A percentile compares a stretch with the other conserved stretches of the same genome.
Conservation (phyloP, 1,140 invertebrate species). For the Zaprionus ornatus region DNA sequence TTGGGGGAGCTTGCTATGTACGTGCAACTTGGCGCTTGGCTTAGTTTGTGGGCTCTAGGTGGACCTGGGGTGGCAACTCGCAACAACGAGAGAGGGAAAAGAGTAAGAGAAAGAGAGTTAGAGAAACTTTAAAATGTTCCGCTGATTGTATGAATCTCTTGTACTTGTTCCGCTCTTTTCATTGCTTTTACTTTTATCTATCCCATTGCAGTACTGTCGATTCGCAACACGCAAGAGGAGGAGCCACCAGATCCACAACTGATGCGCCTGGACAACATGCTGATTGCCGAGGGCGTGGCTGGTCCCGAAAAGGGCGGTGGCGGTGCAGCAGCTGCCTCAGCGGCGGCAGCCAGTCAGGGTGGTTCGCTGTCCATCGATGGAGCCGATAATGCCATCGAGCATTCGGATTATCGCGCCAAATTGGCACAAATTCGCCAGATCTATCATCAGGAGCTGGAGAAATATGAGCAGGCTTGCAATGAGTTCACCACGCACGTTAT, state of each 20-base stretch:
- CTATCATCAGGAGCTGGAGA: constrained; percentile 99
- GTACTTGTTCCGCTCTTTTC: not conserved
- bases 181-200: not conserved
- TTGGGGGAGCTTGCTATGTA: constrained; percentile 3
- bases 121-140: constrained; percentile 33
- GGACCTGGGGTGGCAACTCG: constrained; percentile 11
- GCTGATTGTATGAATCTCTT: constrained; percentile 6
- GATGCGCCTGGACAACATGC: constrained; percentile 99
- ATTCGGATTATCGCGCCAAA: constrained; percentile 99
- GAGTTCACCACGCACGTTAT: constrained; percentile 99
- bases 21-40: constrained; percentile 14
- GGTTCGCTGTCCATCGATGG: constrained; percentile 83
- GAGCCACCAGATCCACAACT: constrained; percentile 99
- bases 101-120: not conserved
- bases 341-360: constrained; percentile 93
- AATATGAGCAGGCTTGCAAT: constrained; percentile 99
- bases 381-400: constrained; percentile 98
- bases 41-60: not conserved
- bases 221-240: constrained; percentile 98
- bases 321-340: constrained; percentile 94
- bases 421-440: constrained; percentile 99
- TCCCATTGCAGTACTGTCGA: constrained; percentile 91
- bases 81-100: not conserved
- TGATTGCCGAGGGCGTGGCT: constrained; percentile 99
- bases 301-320: constrained; percentile 98